Percentiles rank a stretch among this genome's conserved stretches.
Conservation (phyloP, 2,888 invertebrate genomes). For the Tenthredo scrophulariae region DNA sequence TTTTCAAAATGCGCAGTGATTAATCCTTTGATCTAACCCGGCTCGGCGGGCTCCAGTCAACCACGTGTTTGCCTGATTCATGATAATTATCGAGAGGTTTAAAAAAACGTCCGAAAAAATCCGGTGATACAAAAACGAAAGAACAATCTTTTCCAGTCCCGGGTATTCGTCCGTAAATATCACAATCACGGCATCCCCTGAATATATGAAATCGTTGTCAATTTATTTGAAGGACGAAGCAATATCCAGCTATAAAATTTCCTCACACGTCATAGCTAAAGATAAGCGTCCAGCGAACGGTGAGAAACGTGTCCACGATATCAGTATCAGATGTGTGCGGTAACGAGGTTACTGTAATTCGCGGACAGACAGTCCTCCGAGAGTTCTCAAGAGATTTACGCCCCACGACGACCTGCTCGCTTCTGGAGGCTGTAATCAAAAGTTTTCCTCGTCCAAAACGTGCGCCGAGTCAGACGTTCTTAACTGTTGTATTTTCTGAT, state of each 20-base stretch:
- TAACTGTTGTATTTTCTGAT: not conserved
- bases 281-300: not conserved
- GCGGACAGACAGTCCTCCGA: slow-evolving; percentile 33
- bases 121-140: not conserved
- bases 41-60: not conserved
- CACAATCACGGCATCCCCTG: not conserved
- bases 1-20: slow-evolving; percentile 48
- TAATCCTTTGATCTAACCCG: slow-evolving; percentile 40
- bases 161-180: not conserved
- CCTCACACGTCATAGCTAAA: not conserved
- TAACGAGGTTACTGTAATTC: slow-evolving; percentile 43
- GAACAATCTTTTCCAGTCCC: not conserved
- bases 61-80: slow-evolving; percentile 33
- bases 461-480: not conserved
- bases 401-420: not conserved
- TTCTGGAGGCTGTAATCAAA: slow-evolving; percentile 26
- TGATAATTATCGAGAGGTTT: slow-evolving; percentile 24
- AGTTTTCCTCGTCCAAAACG: not conserved
- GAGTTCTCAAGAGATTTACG: slow-evolving; percentile 34
- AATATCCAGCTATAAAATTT: no score
- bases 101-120: not conserved
- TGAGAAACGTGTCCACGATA: not conserved
- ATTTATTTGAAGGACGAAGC: not conserved
- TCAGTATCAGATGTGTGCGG: slow-evolving; percentile 42
- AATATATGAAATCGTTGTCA: not conserved